Evolutionary conservation across 2,888 invertebrate species (phyloP), one percentile per base, ranked within the genome.

Genomic region (Xestia ashworthii): DNA sequence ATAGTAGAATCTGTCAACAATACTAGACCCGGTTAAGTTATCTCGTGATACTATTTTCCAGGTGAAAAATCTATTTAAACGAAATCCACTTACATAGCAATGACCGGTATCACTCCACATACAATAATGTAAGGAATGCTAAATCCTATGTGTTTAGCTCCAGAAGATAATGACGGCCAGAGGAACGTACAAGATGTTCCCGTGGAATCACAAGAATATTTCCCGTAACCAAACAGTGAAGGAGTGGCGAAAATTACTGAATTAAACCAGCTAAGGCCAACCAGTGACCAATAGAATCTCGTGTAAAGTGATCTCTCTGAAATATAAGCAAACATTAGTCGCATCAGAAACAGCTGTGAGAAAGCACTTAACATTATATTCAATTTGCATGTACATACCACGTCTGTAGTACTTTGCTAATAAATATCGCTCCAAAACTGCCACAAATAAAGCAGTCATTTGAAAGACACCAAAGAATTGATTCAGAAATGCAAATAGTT

Each of bases 381-480:
- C 11, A 67, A 70, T 60, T 67, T 25, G 5, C 32, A 74, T 44
- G 16, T 87, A 91, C 93, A 84, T 81, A 97, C 97, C 97, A 90
- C 94, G 93, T 91, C 95, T 95, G 89, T 94, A 95, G 83, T 92
- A 94, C 90, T 92, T 95, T 76, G 95, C 96, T 91, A 95, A 89
- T 86, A 97, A 91, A 93, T 96, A 97, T 89, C 97, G 93, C 90
- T 97, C 97, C 88, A 97, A 87, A 86, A 97, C 95, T 82, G 97
- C 92, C 46, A 96, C 92, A 74, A 97, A 92, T 83, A 97, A 88
- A 72, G 97, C 95, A 83, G 93, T 92, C 93, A 97, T 96, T 95
- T 97, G 97, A 90, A 97, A 96, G 82, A 97, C 94, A 91, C 97
- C 97, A 90, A 97, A 94, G 88, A 97, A 96, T 91, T 97, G 97